Base-by-base conservation (phyloP, 2,113 vertebrate genomes). In the Oncorhynchus masou region DNA sequence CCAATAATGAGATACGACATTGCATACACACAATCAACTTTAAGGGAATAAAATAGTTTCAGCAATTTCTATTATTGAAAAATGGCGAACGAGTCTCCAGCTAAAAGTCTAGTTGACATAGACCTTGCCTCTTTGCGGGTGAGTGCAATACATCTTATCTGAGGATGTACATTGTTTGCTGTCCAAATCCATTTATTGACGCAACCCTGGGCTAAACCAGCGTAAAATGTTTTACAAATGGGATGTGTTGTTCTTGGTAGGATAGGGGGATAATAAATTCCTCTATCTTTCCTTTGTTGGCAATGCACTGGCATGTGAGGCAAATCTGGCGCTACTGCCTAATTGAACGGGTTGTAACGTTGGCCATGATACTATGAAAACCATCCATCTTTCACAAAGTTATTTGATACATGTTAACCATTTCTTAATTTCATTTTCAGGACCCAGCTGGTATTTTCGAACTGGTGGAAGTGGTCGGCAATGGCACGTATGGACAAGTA, bases 81-180 rank as follows among this genome's bases (percentile, higher is more conserved):
- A 92, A 98, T 98, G 96, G 96, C 96, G 94, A 98, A 98, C 95
- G 96, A 97, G 75, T 97, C 96, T 87, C 96, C 96, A 85, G 96
- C 96, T 51, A 97, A 98, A 89, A 97, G 95, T 92, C 95, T 98
- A 86, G 96, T 96, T 91, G 96, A 98, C 72, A 98, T 97, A 91
- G 96, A 98, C 92, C 95, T 97, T 59, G 95, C 96, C 70, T 95
- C 96, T 45, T 84, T 98, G 89, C 88, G 96, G 96, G 96, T 98
- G 90, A 95, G 95, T 91, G 45, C 27, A 7, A 27, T 49, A 31
- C 51, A 20, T 12, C 12, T 39, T 27, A 82, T 73, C 39, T 48
- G 73, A 64, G 1, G 62, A 75, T 54, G 16, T 54, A 15, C 51
- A 54, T 51, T 51, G 15, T 54, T 54, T 54, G 51, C 51, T 54